phyloP scores from a whole-genome alignment of 2,113 vertebrate species.

The Spilogale gracilis region DNA sequence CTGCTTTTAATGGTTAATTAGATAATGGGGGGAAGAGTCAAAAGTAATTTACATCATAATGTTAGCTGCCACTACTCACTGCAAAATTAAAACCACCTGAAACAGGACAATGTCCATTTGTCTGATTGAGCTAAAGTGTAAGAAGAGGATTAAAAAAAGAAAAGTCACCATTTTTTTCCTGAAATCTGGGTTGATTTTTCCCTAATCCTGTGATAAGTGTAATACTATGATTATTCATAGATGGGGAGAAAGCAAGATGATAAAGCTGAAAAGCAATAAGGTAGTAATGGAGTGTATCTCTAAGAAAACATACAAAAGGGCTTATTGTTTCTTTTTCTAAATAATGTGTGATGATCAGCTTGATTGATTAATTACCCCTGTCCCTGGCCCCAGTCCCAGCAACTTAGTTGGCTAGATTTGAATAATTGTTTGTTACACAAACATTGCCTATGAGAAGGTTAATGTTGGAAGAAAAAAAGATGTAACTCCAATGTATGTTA shows the following conservation, averaged over 20 bases:
- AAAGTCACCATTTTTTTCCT: neutral
- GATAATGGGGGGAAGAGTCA: slow-evolving; percentile 1
- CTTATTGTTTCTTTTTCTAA: neutral
- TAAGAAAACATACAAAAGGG: slow-evolving; percentile 5
- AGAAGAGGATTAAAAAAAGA: neutral
- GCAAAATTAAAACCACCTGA: slow-evolving; percentile 10
- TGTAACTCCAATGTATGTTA: neutral
- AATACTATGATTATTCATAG: neutral
- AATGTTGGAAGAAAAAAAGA: neutral
- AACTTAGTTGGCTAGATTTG: slow-evolving; percentile 2
- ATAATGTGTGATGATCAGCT: neutral
- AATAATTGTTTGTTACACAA: neutral
- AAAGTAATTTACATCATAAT: neutral
- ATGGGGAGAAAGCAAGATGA: neutral
- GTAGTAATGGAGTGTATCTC: neutral
- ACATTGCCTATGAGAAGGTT: neutral
- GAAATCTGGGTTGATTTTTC: slow-evolving; percentile 12
- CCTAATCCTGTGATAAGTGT: neutral
- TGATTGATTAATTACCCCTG: neutral
- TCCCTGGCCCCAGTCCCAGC: neutral
- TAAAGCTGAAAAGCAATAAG: neutral
- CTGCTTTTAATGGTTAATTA: slow-evolving; percentile 27
- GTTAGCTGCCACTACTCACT: neutral
- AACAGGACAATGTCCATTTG: neutral
- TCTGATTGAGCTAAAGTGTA: slow-evolving; percentile 8